These are phyloP conservation scores for Penaeus chinensis DNA, from an alignment of 1,140 invertebrate species.

Conservation along the genomic window DNA sequence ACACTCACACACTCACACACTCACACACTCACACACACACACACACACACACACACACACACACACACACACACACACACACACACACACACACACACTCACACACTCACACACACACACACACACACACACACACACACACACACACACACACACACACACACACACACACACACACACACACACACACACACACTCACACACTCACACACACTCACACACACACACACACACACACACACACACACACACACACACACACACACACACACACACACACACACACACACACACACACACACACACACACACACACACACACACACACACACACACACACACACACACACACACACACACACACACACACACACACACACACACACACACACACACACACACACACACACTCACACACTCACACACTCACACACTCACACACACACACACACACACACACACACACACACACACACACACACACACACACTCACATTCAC, in stretches of 20 bases:
- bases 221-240: no score
- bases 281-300: background rate
- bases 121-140: no score
- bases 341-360: constrained; percentile 2
- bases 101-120: no score
- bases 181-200: no score
- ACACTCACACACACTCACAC: no score
- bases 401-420: constrained; percentile 26
- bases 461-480: constrained; percentile 11
- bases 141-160: no score
- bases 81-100: no score
- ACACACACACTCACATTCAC: background rate
- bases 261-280: no score
- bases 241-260: no score
- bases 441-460: background rate
- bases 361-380: constrained; percentile 15
- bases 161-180: background rate
- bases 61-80: no score
- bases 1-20: no score
- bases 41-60: background rate
- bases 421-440: constrained; percentile 32
- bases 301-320: constrained; percentile 38
- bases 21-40: background rate
- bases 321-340: constrained; percentile 14
- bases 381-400: constrained; percentile 10